Evolutionary conservation across 2,797 vertebrate genomes (phyloP).

Genomic region (Parauchenoglanis ngamensis): DNA sequence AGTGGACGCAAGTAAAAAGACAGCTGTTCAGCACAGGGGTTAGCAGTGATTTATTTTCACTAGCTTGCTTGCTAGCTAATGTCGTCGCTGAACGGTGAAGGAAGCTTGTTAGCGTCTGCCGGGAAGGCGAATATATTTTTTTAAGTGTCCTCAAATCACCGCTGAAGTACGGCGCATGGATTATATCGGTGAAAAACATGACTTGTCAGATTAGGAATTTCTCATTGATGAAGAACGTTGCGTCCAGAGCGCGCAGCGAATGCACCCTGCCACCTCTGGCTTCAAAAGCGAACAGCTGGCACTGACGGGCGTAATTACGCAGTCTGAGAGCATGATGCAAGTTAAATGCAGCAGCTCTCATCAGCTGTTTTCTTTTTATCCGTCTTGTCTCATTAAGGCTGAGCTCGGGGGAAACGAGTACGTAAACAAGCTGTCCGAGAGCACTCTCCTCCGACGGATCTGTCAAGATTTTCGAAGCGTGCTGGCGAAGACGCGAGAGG

Average conservation of each 20-base stretch:
- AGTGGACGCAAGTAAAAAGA: not conserved
- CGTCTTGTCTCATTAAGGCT: constrained; percentile 71
- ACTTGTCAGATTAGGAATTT: constrained; percentile 19
- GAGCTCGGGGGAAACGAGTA: constrained; percentile 66
- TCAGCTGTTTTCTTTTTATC: constrained; percentile 72
- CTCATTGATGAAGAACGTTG: not conserved
- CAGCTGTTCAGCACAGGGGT: not conserved
- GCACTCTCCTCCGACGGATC: constrained; percentile 64
- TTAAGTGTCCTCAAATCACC: not conserved
- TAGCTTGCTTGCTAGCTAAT: not conserved
- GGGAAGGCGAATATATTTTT: not conserved
- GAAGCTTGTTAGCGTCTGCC: no score
- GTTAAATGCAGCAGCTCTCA: constrained; percentile 67
- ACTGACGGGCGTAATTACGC: constrained; percentile 59
- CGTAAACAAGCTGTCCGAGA: constrained; percentile 72
- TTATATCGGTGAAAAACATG: not conserved
- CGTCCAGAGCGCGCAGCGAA: not conserved
- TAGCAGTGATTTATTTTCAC: not conserved
- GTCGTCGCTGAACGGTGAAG: no score
- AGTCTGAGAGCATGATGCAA: constrained; percentile 59
- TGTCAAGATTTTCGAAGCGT: constrained; percentile 70
- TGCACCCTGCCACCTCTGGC: constrained; percentile 29
- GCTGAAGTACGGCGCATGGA: not conserved
- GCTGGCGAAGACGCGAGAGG: constrained; percentile 62
- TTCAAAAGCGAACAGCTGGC: constrained; percentile 38